These are phyloP conservation scores for Loripinus fragilis DNA, from an alignment of 2,888 invertebrate genomes.

Conservation along the genomic window DNA sequence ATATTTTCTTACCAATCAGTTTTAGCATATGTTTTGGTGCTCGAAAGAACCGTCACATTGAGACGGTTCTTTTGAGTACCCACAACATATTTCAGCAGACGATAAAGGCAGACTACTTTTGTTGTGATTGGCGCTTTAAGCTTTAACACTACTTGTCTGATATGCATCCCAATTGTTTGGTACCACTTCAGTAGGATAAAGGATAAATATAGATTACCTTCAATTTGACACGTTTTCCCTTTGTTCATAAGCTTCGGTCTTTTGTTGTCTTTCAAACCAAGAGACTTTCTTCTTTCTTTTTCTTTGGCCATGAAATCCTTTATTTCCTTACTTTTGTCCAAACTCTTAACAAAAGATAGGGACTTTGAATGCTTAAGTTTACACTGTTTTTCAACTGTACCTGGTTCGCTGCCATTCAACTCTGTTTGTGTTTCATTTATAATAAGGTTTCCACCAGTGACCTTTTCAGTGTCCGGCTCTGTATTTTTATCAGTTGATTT, in stretches of 20 bases:
- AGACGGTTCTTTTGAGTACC: too few species aligned
- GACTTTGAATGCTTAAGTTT: neutral
- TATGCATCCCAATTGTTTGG: too few species aligned
- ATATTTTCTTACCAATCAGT: too few species aligned
- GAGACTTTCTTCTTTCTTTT: neutral
- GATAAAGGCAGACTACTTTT: too few species aligned
- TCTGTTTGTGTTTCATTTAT: neutral
- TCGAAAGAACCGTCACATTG: too few species aligned
- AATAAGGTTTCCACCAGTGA: neutral
- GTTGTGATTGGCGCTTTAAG: too few species aligned
- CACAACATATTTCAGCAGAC: too few species aligned
- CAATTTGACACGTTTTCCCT: neutral
- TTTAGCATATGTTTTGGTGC: too few species aligned
- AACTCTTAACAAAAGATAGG: neutral
- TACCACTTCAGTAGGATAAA: too few species aligned
- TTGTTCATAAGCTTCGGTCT: neutral
- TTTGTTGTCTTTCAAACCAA: neutral
- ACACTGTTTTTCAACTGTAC: neutral
- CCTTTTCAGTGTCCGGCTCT: neutral
- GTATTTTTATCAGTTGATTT: neutral
- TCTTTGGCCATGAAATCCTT: constrained; percentile 4
- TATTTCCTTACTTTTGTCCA: neutral
- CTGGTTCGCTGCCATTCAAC: neutral
- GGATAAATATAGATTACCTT: too few species aligned
- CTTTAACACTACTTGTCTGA: too few species aligned